Percentiles rank a stretch among this genome's conserved stretches.
Conservation (phyloP, 2,888 invertebrate genomes). For the Metopia argyrocephala region DNA sequence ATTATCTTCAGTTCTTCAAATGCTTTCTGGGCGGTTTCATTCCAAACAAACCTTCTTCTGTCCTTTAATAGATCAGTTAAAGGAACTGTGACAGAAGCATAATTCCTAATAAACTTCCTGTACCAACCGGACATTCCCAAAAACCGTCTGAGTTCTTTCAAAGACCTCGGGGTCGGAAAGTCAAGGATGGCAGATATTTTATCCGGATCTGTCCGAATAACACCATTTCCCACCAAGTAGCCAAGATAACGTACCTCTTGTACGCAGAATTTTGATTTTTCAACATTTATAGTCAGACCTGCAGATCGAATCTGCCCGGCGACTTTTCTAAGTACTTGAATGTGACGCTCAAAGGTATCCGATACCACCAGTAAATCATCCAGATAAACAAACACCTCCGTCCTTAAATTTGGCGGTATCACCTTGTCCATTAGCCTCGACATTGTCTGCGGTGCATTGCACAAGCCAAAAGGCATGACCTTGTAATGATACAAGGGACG, state of each 20-base stretch:
- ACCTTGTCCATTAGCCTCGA: no score
- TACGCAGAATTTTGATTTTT: conserved; percentile 36
- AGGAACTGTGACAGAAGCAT: conserved; percentile 28
- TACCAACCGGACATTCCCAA: no score
- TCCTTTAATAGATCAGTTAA: conserved; percentile 51
- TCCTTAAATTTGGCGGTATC: conserved; percentile 14
- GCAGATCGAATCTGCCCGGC: conserved; percentile 18
- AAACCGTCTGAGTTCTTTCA: conserved; percentile 50
- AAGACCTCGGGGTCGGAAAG: conserved; percentile 36
- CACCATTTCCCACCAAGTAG: no score
- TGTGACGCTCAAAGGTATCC: conserved; percentile 20
- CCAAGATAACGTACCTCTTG: conserved; percentile 7
- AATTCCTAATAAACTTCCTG: no score
- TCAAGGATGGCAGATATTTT: no score
- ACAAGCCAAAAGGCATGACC: no score
- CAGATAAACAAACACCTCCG: no score
- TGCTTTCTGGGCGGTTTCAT: conserved; percentile 13
- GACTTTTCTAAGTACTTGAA: conserved; percentile 12
- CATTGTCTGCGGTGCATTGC: no score
- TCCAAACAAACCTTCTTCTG: conserved; percentile 28
- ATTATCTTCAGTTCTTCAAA: conserved; percentile 19
- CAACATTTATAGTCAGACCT: conserved; percentile 24
- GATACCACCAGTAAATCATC: no score
- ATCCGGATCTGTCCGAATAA: no score
- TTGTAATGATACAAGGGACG: no score